Conservation (phyloP, 2,888 invertebrate genomes). For the Catonia carolina region DNA sequence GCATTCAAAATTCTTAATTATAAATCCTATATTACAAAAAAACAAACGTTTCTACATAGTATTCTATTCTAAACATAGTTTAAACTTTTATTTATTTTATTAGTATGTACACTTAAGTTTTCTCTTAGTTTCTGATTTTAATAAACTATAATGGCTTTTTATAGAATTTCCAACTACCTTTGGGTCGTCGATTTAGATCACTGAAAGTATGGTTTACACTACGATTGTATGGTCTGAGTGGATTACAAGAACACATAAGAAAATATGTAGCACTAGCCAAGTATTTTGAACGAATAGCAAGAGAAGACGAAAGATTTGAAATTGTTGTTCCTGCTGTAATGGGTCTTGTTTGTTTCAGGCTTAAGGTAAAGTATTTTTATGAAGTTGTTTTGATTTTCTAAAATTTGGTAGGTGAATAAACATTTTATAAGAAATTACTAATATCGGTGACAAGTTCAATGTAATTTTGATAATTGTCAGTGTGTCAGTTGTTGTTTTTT, state of each 20-base stretch:
- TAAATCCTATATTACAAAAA: no score
- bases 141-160: conserved; percentile 42
- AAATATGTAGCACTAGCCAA: conserved; percentile 67
- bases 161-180: conserved; percentile 79
- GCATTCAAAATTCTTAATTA: no score
- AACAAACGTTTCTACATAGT: no score
- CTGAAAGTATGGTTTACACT: conserved; percentile 92
- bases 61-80: no score
- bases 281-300: conserved; percentile 66
- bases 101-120: no score
- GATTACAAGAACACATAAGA: conserved; percentile 69
- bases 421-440: no score
- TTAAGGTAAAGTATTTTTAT: conserved; percentile 50
- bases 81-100: no score
- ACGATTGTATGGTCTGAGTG: conserved; percentile 71
- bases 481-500: not conserved
- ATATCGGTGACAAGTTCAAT: no score
- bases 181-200: conserved; percentile 81
- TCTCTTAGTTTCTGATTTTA: no score
- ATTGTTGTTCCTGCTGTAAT: conserved; percentile 63
- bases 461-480: no score
- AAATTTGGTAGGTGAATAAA: no score
- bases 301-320: conserved; percentile 69
- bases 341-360: conserved; percentile 84
- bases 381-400: not conserved